These are phyloP conservation scores for Leptodactylus fuscus DNA, from an alignment of 2,113 vertebrate species.

Conservation along the genomic window DNA sequence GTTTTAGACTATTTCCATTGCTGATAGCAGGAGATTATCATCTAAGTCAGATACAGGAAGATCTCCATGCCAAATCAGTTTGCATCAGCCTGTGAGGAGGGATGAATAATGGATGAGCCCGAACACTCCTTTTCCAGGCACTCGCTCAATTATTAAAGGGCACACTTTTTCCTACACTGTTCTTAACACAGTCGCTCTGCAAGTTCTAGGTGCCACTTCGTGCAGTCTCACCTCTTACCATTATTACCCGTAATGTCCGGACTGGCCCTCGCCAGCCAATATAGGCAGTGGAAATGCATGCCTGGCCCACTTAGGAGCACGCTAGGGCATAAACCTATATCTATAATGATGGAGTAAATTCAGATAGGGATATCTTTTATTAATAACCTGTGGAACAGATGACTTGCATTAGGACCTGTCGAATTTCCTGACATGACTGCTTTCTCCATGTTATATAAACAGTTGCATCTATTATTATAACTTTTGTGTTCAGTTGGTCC, in stretches of 20 bases:
- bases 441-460: too few species aligned
- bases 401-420: too few species aligned
- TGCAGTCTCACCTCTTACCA: not conserved
- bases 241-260: not conserved
- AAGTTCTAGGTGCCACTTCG: not conserved
- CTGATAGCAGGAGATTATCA: not conserved
- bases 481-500: too few species aligned
- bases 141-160: slow-evolving; percentile 28
- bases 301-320: too few species aligned
- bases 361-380: not conserved
- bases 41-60: not conserved
- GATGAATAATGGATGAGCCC: slow-evolving; percentile 34
- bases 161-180: slow-evolving; percentile 25
- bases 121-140: slow-evolving; percentile 39
- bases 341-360: not conserved
- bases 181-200: not conserved
- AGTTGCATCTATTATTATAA: too few species aligned
- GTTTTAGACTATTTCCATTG: not conserved
- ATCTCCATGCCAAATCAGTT: slow-evolving; percentile 24
- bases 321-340: too few species aligned
- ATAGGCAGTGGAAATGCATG: not conserved
- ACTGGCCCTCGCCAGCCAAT: not conserved
- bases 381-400: not conserved
- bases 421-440: too few species aligned
- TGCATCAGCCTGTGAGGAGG: slow-evolving; percentile 28